Conservation (phyloP, 1,140 invertebrate species). For the Sinella curviseta region DNA sequence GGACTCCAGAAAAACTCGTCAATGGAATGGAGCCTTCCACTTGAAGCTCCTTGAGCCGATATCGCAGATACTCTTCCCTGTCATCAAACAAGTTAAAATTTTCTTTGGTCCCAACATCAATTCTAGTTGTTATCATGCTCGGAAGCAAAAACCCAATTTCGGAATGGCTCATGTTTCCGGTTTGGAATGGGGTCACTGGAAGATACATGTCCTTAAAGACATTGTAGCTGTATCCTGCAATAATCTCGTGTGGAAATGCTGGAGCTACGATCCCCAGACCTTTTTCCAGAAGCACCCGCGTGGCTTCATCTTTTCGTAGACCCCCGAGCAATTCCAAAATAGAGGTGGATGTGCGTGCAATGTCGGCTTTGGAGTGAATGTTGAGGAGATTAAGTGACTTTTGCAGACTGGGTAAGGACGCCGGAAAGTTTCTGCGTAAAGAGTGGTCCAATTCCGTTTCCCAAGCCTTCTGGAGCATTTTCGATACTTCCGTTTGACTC, state of each 20-base stretch:
- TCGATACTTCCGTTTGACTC: conserved; percentile 5
- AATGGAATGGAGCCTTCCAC: not conserved
- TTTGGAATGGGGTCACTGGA: not conserved
- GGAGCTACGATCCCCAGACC: not conserved
- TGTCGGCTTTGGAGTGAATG: not conserved
- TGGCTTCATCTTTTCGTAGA: conserved; percentile 7
- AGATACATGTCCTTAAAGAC: conserved; percentile 10
- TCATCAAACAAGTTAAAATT: not conserved
- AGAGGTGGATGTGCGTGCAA: conserved; percentile 13
- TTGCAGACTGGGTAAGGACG: conserved; percentile 15
- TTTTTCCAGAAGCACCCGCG: not conserved
- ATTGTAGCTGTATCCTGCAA: not conserved
- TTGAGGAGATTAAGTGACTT: conserved; percentile 28
- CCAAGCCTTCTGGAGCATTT: not conserved
- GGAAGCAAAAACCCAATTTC: conserved; percentile 1
- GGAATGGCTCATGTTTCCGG: not conserved
- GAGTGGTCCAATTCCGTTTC: not conserved
- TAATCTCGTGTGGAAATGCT: not conserved
- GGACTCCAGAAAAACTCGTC: not conserved
- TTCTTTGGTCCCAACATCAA: not conserved
- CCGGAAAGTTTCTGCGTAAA: conserved; percentile 3
- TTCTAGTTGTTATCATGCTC: not conserved
- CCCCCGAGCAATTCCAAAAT: conserved; percentile 22
- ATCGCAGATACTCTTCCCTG: not conserved
- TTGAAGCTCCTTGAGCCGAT: not conserved